Base-by-base conservation (phyloP, 2,797 vertebrate species). In the Psittacula derbiana region DNA sequence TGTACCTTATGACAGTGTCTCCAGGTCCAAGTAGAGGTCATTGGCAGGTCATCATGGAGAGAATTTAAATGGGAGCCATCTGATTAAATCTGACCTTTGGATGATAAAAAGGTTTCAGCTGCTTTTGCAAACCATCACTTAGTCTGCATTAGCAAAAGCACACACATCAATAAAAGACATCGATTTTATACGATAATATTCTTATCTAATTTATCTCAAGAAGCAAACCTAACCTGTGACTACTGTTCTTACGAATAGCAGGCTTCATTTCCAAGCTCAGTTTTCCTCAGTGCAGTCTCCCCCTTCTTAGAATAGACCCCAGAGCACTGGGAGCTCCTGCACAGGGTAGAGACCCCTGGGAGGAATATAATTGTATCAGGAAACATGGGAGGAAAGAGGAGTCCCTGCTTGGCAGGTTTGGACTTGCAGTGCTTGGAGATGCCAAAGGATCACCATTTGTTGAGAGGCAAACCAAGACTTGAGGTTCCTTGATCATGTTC, bases 51-150 rank as follows among this genome's bases (percentile, higher is more conserved):
- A 78, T 4, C 31, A 1, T 6, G 9, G 73, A 61, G 83, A 62
- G 81, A 57, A 8, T n/a, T 41, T 49, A 46, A 70, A 72, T n/a
- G 7, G 7, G 17, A 49, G 50, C 19, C 4, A 5, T 62, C 4
- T 8, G 53, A 58, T 88, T 41, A 82, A 87, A 60, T 79, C 86
- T 93, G 90, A 93, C 86, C 81, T 95, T 87, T 94, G 80, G 55
- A 74, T 95, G 47, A 76, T 75, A 24, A 53, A 64, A 89, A 49
- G 78, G 74, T 86, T 78, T 71, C 78, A 86, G 75, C 33, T 11
- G 2, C 58, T 19, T 87, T 72, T 76, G 66, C 80, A 67, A 74
- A 81, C n/a, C 31, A 0, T 65, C n/a, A 73, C 72, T 92, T 76
- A 55, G 71, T 95, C 92, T 91, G 92, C 85, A 70, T 69, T 79